A percentile compares a stretch with the other conserved stretches of the same genome.
Conservation (phyloP, 2,888 invertebrate species). For the Troides helena region DNA sequence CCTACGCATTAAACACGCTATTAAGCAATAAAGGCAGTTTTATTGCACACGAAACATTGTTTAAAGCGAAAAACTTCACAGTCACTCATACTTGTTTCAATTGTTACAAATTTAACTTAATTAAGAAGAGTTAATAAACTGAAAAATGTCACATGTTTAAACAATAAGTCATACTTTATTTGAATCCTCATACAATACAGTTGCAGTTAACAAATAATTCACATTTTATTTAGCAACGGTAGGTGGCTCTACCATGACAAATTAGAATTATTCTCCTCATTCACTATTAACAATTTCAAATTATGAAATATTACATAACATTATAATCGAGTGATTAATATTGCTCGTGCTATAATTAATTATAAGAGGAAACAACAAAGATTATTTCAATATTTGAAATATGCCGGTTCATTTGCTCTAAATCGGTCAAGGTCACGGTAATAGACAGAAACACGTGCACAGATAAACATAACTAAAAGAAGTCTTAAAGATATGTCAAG, state of each 20-base stretch:
- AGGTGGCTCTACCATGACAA: no score
- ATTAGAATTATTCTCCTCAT: no score
- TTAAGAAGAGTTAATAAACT: no score
- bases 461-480: conserved; percentile 26
- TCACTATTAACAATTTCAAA: no score
- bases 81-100: no score
- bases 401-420: conserved; percentile 5
- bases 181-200: no score
- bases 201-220: no score
- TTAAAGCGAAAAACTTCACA: no score
- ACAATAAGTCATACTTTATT: background rate
- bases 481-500: conserved; percentile 19
- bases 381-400: background rate
- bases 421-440: conserved; percentile 27
- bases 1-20: no score
- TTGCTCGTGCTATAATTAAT: background rate
- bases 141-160: background rate
- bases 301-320: background rate
- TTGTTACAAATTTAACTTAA: background rate
- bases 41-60: background rate
- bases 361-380: background rate
- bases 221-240: no score
- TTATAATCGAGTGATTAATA: background rate
- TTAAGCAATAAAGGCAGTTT: background rate
- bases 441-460: conserved; percentile 24